Conservation (phyloP, 2,888 invertebrate species). For the Bembecia ichneumoniformis region DNA sequence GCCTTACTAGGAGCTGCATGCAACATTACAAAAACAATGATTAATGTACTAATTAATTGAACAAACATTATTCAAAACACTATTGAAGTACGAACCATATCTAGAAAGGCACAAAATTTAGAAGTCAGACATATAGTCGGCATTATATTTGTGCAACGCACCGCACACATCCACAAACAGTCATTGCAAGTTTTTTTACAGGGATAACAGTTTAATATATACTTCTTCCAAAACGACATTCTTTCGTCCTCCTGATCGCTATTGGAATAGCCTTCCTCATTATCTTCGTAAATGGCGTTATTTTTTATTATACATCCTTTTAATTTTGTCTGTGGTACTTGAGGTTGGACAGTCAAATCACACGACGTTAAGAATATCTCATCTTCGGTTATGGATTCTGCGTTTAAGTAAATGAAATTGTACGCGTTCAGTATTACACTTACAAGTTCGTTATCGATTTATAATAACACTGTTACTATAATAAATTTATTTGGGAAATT, state of each 20-base stretch:
- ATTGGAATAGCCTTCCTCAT: constrained; percentile 10
- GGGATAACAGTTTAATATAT: constrained; percentile 27
- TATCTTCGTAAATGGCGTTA: constrained; percentile 22
- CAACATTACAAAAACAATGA: constrained; percentile 8
- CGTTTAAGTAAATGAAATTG: neutral
- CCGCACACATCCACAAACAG: constrained; percentile 42
- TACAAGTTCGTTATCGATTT: constrained; percentile 11
- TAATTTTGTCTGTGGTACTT: constrained; percentile 21
- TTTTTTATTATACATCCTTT: constrained; percentile 42
- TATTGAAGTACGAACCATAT: constrained; percentile 35
- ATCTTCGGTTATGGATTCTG: constrained; percentile 26
- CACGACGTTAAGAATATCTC: constrained; percentile 45
- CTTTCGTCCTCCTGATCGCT: neutral
- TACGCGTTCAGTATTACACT: neutral
- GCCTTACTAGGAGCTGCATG: constrained; percentile 38
- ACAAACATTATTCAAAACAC: neutral
- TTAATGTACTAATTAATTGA: neutral
- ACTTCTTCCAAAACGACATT: constrained; percentile 31
- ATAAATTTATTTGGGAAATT: neutral
- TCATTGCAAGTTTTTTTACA: constrained; percentile 29
- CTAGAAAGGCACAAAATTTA: constrained; percentile 34
- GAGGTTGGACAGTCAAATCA: constrained; percentile 35
- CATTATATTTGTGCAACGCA: constrained; percentile 46
- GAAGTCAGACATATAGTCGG: constrained; percentile 30
- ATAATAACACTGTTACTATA: constrained; percentile 45